A percentile compares a stretch with the other conserved stretches of the same genome.
phyloP scores from a whole-genome alignment of 2,888 invertebrate genomes.

The Polyploca ridens region DNA sequence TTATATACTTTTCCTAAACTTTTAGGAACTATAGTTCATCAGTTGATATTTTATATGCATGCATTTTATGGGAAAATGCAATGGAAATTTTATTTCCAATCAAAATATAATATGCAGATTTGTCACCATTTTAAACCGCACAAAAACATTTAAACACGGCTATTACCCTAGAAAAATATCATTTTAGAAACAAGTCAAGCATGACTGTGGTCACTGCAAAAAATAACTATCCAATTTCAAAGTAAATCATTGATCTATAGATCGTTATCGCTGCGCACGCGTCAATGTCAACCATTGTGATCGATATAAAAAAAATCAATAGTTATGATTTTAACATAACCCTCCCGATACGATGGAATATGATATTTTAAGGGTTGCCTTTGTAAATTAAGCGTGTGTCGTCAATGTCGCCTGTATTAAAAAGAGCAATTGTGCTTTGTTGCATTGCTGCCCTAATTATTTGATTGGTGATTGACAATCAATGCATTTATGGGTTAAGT shows the following conservation, averaged over 20 bases:
- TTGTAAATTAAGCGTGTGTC: conserved; percentile 33
- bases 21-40: no score
- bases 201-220: conserved; percentile 59
- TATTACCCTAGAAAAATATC: conserved; percentile 31
- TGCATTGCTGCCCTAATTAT: conserved; percentile 34
- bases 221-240: conserved; percentile 57
- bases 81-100: neutral
- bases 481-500: conserved; percentile 18
- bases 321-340: conserved; percentile 62
- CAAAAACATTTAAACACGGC: conserved; percentile 23
- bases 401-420: conserved; percentile 19
- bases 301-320: conserved; percentile 60
- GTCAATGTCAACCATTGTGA: conserved; percentile 64
- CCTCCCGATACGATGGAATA: conserved; percentile 62
- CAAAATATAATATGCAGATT: neutral
- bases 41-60: no score
- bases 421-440: conserved; percentile 57
- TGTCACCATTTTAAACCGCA: neutral
- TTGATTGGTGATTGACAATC: conserved; percentile 42
- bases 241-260: conserved; percentile 60
- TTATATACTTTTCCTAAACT: no score
- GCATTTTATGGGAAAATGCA: neutral
- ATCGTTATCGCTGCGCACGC: conserved; percentile 64
- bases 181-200: conserved; percentile 26
- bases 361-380: conserved; percentile 73